Conservation (phyloP, 1,140 invertebrate species). For the Maniola jurtina region DNA sequence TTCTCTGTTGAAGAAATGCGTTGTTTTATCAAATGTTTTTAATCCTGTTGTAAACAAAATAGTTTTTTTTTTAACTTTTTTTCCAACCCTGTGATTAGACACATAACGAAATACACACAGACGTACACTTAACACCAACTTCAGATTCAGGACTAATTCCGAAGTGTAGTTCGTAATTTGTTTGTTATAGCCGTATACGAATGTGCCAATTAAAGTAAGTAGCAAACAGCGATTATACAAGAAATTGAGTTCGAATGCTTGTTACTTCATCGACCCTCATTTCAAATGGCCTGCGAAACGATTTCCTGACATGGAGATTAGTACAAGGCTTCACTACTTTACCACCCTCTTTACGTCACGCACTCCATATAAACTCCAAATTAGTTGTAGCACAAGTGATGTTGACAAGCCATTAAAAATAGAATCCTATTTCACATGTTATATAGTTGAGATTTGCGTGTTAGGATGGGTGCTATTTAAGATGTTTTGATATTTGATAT, state of each 20-base stretch:
- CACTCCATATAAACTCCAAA: conserved; percentile 59
- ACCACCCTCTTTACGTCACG: conserved; percentile 76
- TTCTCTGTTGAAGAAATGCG: conserved; percentile 50
- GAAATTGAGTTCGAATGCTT: conserved; percentile 71
- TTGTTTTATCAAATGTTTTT: no score
- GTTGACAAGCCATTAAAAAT: conserved; percentile 42
- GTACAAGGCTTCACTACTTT: conserved; percentile 76
- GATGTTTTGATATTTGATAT: conserved; percentile 36
- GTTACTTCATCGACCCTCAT: conserved; percentile 65
- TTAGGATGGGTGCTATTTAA: conserved; percentile 16
- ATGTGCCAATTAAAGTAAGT: conserved; percentile 44
- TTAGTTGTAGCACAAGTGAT: conserved; percentile 54
- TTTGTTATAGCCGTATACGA: background rate
- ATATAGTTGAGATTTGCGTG: conserved; percentile 51
- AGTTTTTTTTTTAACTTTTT: no score
- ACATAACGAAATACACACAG: no score
- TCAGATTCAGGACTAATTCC: no score
- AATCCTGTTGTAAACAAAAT: no score
- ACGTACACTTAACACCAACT: no score
- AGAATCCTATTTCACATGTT: conserved; percentile 37
- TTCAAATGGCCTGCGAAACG: conserved; percentile 77
- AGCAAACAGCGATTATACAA: conserved; percentile 66
- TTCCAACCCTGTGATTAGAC: no score
- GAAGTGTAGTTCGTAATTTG: background rate
- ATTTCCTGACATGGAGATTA: conserved; percentile 79